Base-by-base conservation (phyloP, 2,113 vertebrate species). In the Ameiurus melas region DNA sequence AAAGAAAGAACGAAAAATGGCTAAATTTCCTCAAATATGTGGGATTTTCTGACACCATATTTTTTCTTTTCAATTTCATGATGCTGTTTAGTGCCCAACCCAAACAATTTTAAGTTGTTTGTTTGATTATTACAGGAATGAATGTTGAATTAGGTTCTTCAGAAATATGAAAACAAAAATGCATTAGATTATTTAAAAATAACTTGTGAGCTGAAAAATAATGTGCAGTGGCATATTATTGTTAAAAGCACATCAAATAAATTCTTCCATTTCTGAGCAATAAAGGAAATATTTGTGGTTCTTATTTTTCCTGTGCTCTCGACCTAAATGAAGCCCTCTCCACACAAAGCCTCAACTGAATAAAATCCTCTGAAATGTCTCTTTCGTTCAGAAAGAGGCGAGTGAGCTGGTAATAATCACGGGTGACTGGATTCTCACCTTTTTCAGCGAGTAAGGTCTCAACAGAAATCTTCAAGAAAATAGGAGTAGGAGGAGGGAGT, bases 341-440 rank as follows among this genome's bases (percentile, higher is more conserved):
- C 0, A 47, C 60, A 19, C 27, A 60, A 77, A 71, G 73, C 83
- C 64, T 33, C 64, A 25, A 64, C 57, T 71, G 36, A 81, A 17
- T 30, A 47, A 68, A 91, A 88, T 90, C 87, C 86, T 90, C 70
- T 68, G 33, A 91, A 91, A 57, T n/a, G 16, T 60, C 22, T 58
- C 30, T 60, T 82, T 36, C 4, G 30, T 82, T 82, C 79, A 82
- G 30, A 36, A 82, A 82, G 17, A 82, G 19, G 30, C 93, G 93
- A 94, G 92, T 95, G 94, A 95, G 90, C 93, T 91, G 92, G 90
- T 94, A 94, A 95, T 96, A 92, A 94, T 91, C 91, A 93, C 9
- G 92, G 95, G 93, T 96, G 94, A 94, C 93, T 94, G 94, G 89
- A 89, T 89, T 91, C 89, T 94, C 95, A 95, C 95, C 94, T 95